A percentile compares a stretch with the other conserved stretches of the same genome.
Conservation (phyloP, 2,888 invertebrate genomes). For the Phyto melanocephala region DNA sequence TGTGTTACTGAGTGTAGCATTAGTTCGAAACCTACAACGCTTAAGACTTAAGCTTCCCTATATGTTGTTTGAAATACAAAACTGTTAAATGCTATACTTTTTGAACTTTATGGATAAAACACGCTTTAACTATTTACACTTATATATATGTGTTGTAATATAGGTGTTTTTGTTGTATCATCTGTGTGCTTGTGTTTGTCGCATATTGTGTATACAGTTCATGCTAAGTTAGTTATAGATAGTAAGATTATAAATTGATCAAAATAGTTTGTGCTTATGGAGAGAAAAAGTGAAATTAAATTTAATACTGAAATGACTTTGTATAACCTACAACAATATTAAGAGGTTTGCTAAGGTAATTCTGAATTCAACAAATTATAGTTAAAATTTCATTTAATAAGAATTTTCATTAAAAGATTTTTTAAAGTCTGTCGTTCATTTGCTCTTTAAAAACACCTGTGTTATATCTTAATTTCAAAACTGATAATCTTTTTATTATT, state of each 20-base stretch:
- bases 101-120: constrained; percentile 56
- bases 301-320: not conserved
- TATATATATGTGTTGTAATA: not conserved
- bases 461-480: no score
- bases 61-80: constrained; percentile 55
- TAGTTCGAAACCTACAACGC: constrained; percentile 70
- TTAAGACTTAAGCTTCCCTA: constrained; percentile 76
- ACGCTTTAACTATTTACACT: constrained; percentile 23
- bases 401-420: no score
- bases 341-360: no score
- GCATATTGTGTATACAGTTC: constrained; percentile 44
- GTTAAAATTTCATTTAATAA: no score
- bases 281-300: not conserved
- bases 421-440: no score
- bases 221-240: constrained; percentile 57
- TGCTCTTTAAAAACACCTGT: no score
- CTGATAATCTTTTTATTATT: no score
- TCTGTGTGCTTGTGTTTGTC: constrained; percentile 43
- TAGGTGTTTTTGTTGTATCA: constrained; percentile 23
- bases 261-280: constrained; percentile 31
- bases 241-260: constrained; percentile 52
- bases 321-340: no score
- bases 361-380: no score
- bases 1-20: not conserved
- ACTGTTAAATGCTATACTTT: constrained; percentile 61